Conservation (phyloP, 2,797 vertebrate genomes). For the Enteromius anoplus region DNA sequence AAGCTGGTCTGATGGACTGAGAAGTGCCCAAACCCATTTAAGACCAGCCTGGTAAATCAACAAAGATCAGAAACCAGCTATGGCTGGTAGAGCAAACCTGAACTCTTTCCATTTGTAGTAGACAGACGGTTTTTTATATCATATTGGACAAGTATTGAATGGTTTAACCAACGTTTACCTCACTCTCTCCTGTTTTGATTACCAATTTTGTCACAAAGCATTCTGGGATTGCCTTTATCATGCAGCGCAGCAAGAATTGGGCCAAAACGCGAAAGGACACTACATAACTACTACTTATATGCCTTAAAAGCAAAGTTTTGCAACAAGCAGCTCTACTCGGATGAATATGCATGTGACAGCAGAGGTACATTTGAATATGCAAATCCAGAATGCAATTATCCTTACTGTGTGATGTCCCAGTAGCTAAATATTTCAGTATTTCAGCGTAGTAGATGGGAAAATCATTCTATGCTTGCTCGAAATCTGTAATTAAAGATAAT, state of each 20-base stretch:
- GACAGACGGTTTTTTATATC: neutral
- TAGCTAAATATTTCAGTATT: conserved; percentile 22
- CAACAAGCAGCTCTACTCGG: neutral
- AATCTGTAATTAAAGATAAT: conserved; percentile 28
- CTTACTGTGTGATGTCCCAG: conserved; percentile 14
- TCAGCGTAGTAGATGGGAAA: neutral
- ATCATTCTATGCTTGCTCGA: neutral
- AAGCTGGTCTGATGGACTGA: neutral
- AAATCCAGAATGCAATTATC: conserved; percentile 21
- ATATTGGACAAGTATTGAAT: neutral
- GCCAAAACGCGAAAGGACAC: neutral
- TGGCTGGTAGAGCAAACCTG: neutral
- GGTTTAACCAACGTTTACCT: neutral
- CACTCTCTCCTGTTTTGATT: neutral
- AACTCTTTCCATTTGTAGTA: neutral
- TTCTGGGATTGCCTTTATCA: neutral
- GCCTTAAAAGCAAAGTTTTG: conserved; percentile 6
- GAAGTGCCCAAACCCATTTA: neutral
- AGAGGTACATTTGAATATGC: conserved; percentile 1
- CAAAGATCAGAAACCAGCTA: neutral
- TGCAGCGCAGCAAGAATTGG: neutral
- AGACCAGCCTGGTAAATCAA: neutral
- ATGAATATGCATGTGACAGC: neutral
- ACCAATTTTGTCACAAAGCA: neutral
- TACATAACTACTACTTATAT: no score